These are phyloP conservation scores for Oreortyx pictus DNA, from an alignment of 2,797 vertebrate species.

Conservation along the genomic window DNA sequence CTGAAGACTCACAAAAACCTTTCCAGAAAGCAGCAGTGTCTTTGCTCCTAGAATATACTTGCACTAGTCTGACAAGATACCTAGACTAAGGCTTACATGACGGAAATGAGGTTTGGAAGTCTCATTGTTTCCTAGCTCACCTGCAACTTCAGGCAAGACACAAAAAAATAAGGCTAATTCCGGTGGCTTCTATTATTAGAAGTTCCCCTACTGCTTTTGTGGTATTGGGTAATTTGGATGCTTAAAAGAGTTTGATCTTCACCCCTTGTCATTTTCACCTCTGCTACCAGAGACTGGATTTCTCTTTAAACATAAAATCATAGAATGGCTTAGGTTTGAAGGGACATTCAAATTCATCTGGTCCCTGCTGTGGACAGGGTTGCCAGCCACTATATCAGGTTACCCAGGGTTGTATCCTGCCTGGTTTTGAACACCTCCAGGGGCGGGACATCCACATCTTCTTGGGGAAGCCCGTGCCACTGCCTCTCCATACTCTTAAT, in stretches of 20 bases:
- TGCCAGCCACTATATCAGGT: too few relatives aligned
- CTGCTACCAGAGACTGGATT: not conserved
- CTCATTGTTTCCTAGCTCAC: not conserved
- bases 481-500: too few relatives aligned
- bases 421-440: too few relatives aligned
- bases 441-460: too few relatives aligned
- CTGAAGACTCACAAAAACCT: not conserved
- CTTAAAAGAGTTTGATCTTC: not conserved
- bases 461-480: too few relatives aligned
- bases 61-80: not conserved
- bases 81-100: not conserved
- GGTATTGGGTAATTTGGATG: not conserved
- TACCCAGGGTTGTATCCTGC: too few relatives aligned
- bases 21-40: not conserved
- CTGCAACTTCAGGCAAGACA: not conserved
- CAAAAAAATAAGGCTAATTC: accelerated
- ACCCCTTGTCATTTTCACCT: not conserved
- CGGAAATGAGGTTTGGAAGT: not conserved
- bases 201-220: not conserved
- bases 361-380: too few relatives aligned
- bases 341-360: too few relatives aligned
- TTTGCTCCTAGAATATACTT: not conserved
- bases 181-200: not conserved
- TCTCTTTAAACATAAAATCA: not conserved
- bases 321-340: too few relatives aligned